Evolutionary conservation across 35 echinoderm and acorn worm species (phyloP), one percentile per base, ranked within the genome.

Genomic region (Stichopus chloronotus): DNA sequence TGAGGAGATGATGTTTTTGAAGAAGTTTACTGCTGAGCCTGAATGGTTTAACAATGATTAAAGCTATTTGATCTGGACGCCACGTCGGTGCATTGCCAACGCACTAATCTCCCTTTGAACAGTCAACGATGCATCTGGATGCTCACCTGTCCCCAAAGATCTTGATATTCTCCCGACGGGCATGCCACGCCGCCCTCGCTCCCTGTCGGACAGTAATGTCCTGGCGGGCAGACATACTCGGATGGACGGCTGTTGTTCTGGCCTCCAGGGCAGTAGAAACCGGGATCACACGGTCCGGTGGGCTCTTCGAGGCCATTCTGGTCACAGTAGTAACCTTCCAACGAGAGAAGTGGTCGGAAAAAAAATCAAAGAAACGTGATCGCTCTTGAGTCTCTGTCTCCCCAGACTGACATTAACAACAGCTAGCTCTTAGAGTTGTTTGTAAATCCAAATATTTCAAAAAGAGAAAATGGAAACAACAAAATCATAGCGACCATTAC

Each of bases 181-280:
- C 97, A 98, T 4, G 93, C 58, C 2, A 74, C 25, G 53, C 92
- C 86, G 9, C 59, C 91, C 8, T 76, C 58, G 81, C 97, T 98
- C 19, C 90, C 92, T 12, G 25, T 63, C 57, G 88, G 84, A 84
- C 97, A 98, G 76, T 94, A 96, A 81, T 98, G 97, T 19, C 97
- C 97, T 1, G 97, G 97, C 11, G 97, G 93, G 65, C 97, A 98
- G 58, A 78, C 71, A 61, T 96, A 98, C 56, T 96, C 95, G 9
- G 77, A 78, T 16, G 97, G 97, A 16, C 92, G 90, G 86, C 95
- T 96, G 57, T 86, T 92, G 61, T 98, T 98, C 91, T 98, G 97
- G 53, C 97, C 97, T 4, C 93, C 95, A 55, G 97, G 97, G 87
- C 97, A 98, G 91, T 96, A 98, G 89, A 91, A 98, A 54, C 97